Evolutionary conservation across 2,113 vertebrate species (phyloP).

Genomic region (Danio rerio): DNA sequence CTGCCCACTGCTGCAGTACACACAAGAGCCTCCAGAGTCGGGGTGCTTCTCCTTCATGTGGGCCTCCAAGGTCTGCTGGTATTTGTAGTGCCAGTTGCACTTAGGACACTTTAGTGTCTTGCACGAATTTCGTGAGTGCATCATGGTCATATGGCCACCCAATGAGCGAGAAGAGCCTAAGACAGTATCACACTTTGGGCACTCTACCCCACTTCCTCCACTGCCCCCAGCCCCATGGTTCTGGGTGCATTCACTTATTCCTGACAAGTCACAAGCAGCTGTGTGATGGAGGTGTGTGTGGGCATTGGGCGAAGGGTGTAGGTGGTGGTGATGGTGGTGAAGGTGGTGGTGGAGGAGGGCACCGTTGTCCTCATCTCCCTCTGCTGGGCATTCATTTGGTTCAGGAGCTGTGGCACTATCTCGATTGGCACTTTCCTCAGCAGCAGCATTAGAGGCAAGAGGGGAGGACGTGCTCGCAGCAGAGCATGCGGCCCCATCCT

Average conservation of each 20-base stretch:
- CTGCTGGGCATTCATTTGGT: constrained; percentile 94
- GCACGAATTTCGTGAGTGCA: constrained; percentile 99
- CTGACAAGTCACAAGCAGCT: constrained; percentile 87
- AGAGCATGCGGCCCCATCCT: constrained; percentile 80
- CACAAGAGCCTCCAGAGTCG: constrained; percentile 91
- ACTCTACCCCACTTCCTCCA: constrained; percentile 92
- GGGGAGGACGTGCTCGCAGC: constrained; percentile 74
- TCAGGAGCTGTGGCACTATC: constrained; percentile 99
- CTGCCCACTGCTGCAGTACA: constrained; percentile 95
- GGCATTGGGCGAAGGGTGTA: constrained; percentile 74
- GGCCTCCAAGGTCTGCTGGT: constrained; percentile 99
- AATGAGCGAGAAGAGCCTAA: constrained; percentile 96
- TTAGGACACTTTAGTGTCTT: constrained; percentile 99
- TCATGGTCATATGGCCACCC: constrained; percentile 99
- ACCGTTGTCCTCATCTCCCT: constrained; percentile 91
- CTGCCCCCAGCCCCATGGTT: constrained; percentile 82
- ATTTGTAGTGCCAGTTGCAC: constrained; percentile 99
- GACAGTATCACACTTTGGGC: constrained; percentile 97
- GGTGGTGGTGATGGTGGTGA: constrained; percentile 75
- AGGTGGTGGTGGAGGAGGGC: constrained; percentile 81
- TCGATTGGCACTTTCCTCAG: constrained; percentile 99
- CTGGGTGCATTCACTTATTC: constrained; percentile 90
- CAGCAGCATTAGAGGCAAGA: constrained; percentile 75
- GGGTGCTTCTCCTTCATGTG: constrained; percentile 99
- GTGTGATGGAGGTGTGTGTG: constrained; percentile 77